Evolutionary conservation across 2,113 vertebrate species (phyloP).

Genomic region (Odontophorus gujanensis): DNA sequence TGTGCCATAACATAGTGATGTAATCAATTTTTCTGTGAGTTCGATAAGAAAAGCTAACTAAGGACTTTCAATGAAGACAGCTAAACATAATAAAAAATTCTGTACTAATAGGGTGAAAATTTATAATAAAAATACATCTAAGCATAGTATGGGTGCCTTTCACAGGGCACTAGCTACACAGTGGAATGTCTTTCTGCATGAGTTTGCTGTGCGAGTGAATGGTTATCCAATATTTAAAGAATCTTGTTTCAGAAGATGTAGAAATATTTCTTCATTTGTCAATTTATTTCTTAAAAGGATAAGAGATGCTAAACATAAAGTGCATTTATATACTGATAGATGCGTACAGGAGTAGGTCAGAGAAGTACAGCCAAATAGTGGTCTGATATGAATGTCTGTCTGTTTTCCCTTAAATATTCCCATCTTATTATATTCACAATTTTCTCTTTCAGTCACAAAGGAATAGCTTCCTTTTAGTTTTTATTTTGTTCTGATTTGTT

Average conservation of each 20-base stretch:
- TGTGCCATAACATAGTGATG: background rate
- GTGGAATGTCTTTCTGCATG: background rate
- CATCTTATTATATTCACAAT: background rate
- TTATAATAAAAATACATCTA: background rate
- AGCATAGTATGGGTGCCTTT: background rate
- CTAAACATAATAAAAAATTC: background rate
- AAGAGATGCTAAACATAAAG: background rate
- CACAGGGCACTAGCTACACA: background rate
- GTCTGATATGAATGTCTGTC: background rate
- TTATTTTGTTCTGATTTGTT: background rate
- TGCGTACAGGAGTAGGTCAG: background rate
- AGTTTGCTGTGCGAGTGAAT: background rate
- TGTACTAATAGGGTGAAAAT: background rate
- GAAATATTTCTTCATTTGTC: background rate
- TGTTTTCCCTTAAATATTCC: background rate
- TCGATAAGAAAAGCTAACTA: background rate
- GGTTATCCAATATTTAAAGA: background rate
- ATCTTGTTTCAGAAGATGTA: background rate
- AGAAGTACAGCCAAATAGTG: background rate
- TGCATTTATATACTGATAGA: background rate
- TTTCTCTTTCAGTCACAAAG: background rate
- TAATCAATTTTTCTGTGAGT: background rate
- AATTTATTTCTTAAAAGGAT: background rate
- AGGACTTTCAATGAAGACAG: background rate
- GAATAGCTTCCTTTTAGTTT: background rate